These are phyloP conservation scores for Danionella cerebrum DNA, from an alignment of 2,113 vertebrate species.

Conservation along the genomic window DNA sequence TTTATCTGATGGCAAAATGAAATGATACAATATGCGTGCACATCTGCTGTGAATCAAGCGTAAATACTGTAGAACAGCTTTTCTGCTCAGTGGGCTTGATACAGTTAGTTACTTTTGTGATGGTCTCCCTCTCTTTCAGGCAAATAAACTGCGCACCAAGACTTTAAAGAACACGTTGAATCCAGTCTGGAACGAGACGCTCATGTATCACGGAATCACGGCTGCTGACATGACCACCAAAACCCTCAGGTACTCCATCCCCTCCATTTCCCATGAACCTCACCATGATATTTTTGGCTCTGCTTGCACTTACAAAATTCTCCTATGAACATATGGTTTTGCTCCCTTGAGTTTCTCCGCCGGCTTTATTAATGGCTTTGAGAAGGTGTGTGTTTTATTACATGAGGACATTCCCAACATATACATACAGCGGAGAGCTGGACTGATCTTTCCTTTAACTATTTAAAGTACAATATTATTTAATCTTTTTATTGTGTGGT, in stretches of 20 bases:
- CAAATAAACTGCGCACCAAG: constrained; percentile 85
- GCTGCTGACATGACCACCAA: constrained; percentile 82
- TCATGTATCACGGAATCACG: constrained; percentile 80
- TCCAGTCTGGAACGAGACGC: constrained; percentile 81
- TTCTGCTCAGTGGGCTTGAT: not conserved
- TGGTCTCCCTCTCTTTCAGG: constrained; percentile 59
- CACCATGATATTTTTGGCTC: not conserved
- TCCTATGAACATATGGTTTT: constrained; percentile 1
- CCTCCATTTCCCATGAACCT: not conserved
- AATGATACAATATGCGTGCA: not conserved
- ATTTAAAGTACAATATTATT: no score
- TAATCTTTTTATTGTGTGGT: no score
- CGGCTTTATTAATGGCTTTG: constrained; percentile 7
- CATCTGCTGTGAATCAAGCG: not conserved
- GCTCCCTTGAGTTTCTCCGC: constrained; percentile 11
- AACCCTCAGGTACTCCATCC: constrained; percentile 72
- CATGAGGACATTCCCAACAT: not conserved
- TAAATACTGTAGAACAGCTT: not conserved
- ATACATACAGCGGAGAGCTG: no score
- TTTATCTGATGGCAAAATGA: not conserved
- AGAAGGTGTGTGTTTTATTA: not conserved
- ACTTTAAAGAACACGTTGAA: constrained; percentile 84
- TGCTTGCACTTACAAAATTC: not conserved
- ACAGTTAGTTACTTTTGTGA: not conserved
- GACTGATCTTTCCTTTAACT: no score